Base-by-base conservation (phyloP, 2,888 invertebrate species). In the Plusia festucae region DNA sequence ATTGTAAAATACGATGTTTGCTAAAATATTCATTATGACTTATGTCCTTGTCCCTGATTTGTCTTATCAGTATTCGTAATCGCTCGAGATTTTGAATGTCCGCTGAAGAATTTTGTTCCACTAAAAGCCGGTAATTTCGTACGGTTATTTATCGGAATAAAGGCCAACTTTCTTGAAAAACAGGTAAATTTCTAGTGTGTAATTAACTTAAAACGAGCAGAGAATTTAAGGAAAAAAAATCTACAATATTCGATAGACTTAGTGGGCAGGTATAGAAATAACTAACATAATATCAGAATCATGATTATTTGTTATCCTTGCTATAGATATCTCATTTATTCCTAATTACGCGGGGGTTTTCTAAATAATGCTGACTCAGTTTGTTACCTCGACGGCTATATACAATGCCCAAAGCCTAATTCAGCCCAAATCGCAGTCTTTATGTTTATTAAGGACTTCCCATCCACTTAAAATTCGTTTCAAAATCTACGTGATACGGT, bases 121-220 rank as follows among this genome's bases (percentile, higher is more conserved):
- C 40, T 40, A 40, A 40, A 40, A 40, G 40, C 40, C 40, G 40
- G 40, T 40, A 40, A 40, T 40, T n/a, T 40, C n/a, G 40, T 40
- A 40, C 40, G 40, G 40, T 40, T 40, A 40, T 40, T 40, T 40
- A 40, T 40, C 40, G n/a, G 40, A 40, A n/a, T 15, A 40, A 40
- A 40, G n/a, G 40, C 40, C 40, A 40, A n/a, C 40, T 40, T 40
- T 40, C 40, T 40, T 40, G 6, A n/a, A 40, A 40, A n/a, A 40
- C 40, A 5, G n/a, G 40, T 40, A 40, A 40, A 40, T n/a, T 15
- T 40, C 15, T 15, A 0, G 40, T 15, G 6, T n/a, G 7, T 7
- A n/a, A 5, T 24, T n/a, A 40, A 15, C n/a, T 40, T n/a, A 40
- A 40, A n/a, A 5, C 4, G n/a, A n/a, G n/a, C 6, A 40, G n/a